A percentile compares a stretch with the other conserved stretches of the same genome.
Evolutionary conservation across 1,140 invertebrate genomes (phyloP).

Genomic region (Branchinecta lindahli): DNA sequence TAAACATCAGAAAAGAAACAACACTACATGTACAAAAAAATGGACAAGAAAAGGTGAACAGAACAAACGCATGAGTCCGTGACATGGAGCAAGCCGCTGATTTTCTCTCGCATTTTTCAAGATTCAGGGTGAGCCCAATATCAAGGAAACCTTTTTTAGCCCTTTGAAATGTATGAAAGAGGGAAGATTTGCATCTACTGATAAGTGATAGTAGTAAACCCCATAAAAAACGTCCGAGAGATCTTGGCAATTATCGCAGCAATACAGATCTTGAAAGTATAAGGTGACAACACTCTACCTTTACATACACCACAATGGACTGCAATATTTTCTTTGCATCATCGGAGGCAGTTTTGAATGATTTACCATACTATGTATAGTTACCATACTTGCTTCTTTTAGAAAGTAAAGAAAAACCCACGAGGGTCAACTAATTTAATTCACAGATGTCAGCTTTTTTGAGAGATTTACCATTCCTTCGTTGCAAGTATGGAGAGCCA

Average conservation of each 20-base stretch:
- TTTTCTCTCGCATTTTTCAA: slow-evolving; percentile 1
- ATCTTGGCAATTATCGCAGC: no score
- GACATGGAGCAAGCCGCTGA: slow-evolving; percentile 7
- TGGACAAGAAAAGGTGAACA: slow-evolving; percentile 6
- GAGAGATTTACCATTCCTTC: no score
- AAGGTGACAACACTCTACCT: slow-evolving; percentile 8
- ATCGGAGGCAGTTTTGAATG: no score
- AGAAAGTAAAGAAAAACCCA: no score
- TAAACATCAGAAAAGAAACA: no score
- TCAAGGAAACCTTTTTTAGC: slow-evolving; percentile 5
- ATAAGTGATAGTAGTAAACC: not conserved
- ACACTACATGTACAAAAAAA: not conserved
- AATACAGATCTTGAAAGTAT: slow-evolving; percentile 2
- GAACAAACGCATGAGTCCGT: slow-evolving; percentile 4
- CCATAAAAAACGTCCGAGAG: slow-evolving; percentile 4
- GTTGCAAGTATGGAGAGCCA: no score
- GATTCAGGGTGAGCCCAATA: slow-evolving; percentile 1
- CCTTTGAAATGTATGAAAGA: not conserved
- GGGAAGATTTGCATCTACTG: slow-evolving; percentile 5
- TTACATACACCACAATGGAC: slow-evolving; percentile 1
- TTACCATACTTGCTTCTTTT: no score
- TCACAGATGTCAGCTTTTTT: no score
- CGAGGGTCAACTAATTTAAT: no score
- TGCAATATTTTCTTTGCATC: slow-evolving; percentile 9
- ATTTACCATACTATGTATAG: no score